Base-by-base conservation (phyloP, 2,888 invertebrate genomes). In the Trissolcus brochymenae region DNA sequence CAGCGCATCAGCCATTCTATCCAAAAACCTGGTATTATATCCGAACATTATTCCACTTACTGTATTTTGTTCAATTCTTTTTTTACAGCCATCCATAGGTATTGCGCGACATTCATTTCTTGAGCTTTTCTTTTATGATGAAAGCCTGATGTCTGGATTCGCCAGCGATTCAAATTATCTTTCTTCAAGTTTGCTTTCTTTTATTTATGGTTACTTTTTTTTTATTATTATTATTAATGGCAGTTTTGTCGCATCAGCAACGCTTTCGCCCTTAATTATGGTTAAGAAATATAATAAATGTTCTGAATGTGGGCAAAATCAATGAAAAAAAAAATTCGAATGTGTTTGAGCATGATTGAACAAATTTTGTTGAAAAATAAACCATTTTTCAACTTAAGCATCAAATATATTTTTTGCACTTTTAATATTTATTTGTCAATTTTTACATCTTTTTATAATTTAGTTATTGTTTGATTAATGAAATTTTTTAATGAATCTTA, bases 171-270 rank as follows among this genome's bases (percentile, higher is more conserved):
- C 72, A 80, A 66, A 71, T 78, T 76, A 80, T 76, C 78, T 61
- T 76, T 68, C 76, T 78, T 46, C 16, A 46, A 16, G n/a, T 16
- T 46, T 16, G n/a, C 46, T 46, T 46, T 16, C 14, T 7, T 16
- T 16, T 46, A 46, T 46, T 46, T 46, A 46, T 46, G n/a, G 79
- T 73, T 81, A 82, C 82, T 82, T 82, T 81, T 83, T 84, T 85
- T 84, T 56, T 81, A 57, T 70, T 81, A 62, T 70, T 83, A 83
- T 82, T 82, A 35, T 35, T 11, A 11, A 35, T 35, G 72, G 78
- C 79, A 78, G 75, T 81, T 84, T 85, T 84, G 80, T 87, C 87
- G 87, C 88, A 88, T 87, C 88, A 86, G 86, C 87, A 88, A 85
- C 85, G 86, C 87, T 87, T 87, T 84, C 84, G 85, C 84, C 84